These are phyloP conservation scores for Limnephilus lunatus DNA, from an alignment of 2,888 invertebrate species.

Conservation along the genomic window DNA sequence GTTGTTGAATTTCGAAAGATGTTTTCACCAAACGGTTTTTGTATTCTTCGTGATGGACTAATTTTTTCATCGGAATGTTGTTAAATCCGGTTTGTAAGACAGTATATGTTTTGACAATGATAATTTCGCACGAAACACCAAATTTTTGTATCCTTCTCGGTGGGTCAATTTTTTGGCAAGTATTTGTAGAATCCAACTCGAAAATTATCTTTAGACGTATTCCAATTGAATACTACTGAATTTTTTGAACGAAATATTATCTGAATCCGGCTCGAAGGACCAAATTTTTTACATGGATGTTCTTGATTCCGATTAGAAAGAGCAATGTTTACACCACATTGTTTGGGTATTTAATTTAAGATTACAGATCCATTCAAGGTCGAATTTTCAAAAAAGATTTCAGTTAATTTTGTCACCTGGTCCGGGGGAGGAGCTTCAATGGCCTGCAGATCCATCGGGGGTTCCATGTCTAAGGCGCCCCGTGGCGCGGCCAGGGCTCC, in stretches of 20 bases:
- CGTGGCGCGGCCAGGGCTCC: conserved; percentile 72
- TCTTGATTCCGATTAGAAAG: not conserved
- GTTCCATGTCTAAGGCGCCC: conserved; percentile 68
- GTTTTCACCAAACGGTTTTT: no score
- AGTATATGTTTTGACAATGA: no score
- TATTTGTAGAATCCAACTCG: not conserved
- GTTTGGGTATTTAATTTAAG: no score
- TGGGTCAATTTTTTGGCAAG: not conserved
- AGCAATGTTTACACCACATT: no score
- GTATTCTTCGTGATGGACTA: no score
- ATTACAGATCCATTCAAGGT: not conserved
- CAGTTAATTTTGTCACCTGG: conserved; percentile 69
- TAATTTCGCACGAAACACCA: no score
- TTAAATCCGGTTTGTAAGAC: no score
- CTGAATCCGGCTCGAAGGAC: not conserved
- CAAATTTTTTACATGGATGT: not conserved
- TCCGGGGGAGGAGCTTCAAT: conserved; percentile 72
- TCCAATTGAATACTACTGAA: not conserved
- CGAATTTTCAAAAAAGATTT: not conserved
- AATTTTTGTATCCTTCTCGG: no score
- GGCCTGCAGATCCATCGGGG: conserved; percentile 72
- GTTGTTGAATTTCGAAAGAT: no score
- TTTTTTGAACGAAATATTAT: not conserved
- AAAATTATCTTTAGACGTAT: not conserved
- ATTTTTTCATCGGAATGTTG: no score